Evolutionary conservation across 2,797 vertebrate genomes (phyloP).

Genomic region (Acrocephalus scirpaceus): DNA sequence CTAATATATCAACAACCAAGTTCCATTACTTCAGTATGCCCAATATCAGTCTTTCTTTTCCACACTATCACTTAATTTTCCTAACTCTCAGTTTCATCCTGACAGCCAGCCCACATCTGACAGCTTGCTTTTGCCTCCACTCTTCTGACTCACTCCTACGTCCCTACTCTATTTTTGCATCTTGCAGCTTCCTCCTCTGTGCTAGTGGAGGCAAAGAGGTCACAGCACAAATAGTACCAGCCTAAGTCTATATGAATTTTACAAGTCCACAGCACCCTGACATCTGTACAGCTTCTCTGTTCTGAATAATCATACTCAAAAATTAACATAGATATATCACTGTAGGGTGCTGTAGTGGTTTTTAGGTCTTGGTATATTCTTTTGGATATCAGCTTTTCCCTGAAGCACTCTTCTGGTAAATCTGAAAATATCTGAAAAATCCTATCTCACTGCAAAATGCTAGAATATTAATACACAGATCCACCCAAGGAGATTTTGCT

Average conservation of each 20-base stretch:
- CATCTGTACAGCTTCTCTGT: not conserved
- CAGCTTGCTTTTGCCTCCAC: slow-evolving; percentile 45
- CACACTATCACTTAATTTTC: not conserved
- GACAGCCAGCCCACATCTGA: slow-evolving; percentile 52
- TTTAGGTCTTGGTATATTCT: not conserved
- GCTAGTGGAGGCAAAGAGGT: slow-evolving; percentile 2
- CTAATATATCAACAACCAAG: not conserved
- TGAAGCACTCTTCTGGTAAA: not conserved
- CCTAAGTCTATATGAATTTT: not conserved
- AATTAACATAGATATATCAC: not conserved
- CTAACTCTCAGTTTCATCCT: slow-evolving; percentile 12
- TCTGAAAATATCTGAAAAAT: not conserved
- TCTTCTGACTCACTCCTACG: slow-evolving; percentile 44
- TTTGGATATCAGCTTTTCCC: not conserved
- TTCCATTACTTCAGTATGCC: not conserved
- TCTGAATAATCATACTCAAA: not conserved
- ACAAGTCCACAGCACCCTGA: not conserved
- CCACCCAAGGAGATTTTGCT: not conserved
- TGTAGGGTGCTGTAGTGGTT: not conserved
- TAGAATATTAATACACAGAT: not conserved
- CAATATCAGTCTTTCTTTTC: not conserved
- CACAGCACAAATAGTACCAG: not conserved
- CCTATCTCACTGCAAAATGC: not conserved
- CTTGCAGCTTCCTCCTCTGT: slow-evolving; percentile 17
- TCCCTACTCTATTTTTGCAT: slow-evolving; percentile 26